Conservation (phyloP, 2,797 vertebrate species). For the Pampus argenteus region DNA sequence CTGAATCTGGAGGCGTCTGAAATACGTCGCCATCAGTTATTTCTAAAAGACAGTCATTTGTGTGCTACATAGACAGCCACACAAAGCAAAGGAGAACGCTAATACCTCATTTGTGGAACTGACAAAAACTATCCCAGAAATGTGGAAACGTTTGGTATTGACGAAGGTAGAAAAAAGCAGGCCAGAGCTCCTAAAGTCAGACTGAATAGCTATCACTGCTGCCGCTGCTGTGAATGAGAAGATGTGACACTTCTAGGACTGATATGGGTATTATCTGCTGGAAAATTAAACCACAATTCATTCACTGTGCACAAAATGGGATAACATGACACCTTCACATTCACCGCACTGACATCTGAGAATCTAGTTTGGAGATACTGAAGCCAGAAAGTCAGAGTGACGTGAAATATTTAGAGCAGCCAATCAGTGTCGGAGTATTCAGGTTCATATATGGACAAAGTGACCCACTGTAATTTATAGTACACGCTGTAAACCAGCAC, state of each 20-base stretch:
- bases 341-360: slow-evolving; percentile 50
- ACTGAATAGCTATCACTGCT: slow-evolving; percentile 54
- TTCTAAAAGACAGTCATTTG: slow-evolving; percentile 59
- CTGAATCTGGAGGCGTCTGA: slow-evolving; percentile 52
- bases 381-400: slow-evolving; percentile 34
- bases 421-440: not conserved
- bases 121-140: slow-evolving; percentile 56
- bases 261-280: slow-evolving; percentile 51
- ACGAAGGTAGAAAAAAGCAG: slow-evolving; percentile 45
- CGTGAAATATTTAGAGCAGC: slow-evolving; percentile 33
- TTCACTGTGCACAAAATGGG: slow-evolving; percentile 21
- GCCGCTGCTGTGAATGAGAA: slow-evolving; percentile 39
- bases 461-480: not conserved
- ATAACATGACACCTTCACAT: slow-evolving; percentile 56
- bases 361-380: slow-evolving; percentile 36
- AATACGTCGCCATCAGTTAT: slow-evolving; percentile 55
- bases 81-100: slow-evolving; percentile 42
- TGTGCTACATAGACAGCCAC: slow-evolving; percentile 42
- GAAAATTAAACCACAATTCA: slow-evolving; percentile 54
- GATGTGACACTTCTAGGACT: slow-evolving; percentile 65
- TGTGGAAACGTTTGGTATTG: slow-evolving; percentile 47
- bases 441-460: not conserved
- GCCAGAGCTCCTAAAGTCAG: slow-evolving; percentile 30
- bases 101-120: slow-evolving; percentile 62
- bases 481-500: not conserved